Evolutionary conservation across 2,888 invertebrate genomes (phyloP).

Genomic region (Arge pagana): DNA sequence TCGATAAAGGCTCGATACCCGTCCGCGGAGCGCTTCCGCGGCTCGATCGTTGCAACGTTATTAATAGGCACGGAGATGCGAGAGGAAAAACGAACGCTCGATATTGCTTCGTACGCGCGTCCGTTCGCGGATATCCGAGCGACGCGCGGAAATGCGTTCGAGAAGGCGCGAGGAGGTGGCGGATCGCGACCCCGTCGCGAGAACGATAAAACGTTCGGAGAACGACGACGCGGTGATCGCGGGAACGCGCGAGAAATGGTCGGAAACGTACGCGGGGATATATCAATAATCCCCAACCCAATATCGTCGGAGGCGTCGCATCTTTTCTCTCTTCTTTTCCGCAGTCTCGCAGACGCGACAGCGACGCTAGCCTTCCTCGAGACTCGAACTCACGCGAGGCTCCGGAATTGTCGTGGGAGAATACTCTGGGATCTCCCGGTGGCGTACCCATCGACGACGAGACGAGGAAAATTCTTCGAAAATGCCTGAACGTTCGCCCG

Average conservation of each 20-base stretch:
- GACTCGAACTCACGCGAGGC: constrained; percentile 35
- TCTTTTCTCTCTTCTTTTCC: not conserved
- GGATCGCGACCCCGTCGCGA: not conserved
- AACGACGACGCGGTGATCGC: not conserved
- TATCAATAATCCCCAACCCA: too few relatives aligned
- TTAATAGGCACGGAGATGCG: constrained; percentile 39
- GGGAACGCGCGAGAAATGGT: not conserved
- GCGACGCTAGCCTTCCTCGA: constrained; percentile 1
- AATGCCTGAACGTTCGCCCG: constrained; percentile 41
- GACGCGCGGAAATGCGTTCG: too few relatives aligned
- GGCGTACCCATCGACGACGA: constrained; percentile 52
- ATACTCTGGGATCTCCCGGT: constrained; percentile 47
- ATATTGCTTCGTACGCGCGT: too few relatives aligned
- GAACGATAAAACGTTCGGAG: not conserved
- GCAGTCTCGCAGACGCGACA: constrained; percentile 7
- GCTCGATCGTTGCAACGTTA: constrained; percentile 36
- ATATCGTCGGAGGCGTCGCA: too few relatives aligned
- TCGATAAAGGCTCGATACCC: too few relatives aligned
- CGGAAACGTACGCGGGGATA: too few relatives aligned
- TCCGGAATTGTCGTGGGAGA: constrained; percentile 53
- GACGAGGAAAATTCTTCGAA: constrained; percentile 45
- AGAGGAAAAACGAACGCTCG: too few relatives aligned
- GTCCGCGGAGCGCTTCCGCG: constrained; percentile 42
- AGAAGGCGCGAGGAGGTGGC: too few relatives aligned
- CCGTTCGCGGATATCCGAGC: too few relatives aligned